Conservation (phyloP, 2,797 vertebrate genomes). For the Acanthis flammea region DNA sequence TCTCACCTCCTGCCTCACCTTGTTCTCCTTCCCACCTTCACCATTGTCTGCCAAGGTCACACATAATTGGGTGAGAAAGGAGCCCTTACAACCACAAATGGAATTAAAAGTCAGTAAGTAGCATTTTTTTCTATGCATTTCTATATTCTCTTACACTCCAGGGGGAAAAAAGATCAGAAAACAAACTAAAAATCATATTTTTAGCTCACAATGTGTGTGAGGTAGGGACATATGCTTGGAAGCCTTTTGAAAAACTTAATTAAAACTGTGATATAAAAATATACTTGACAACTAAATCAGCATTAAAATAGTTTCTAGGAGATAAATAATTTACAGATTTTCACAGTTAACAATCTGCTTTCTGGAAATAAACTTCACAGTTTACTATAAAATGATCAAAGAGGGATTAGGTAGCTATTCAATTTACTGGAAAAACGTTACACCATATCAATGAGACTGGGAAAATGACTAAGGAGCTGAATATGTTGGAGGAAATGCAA, state of each 20-base stretch:
- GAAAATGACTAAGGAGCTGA: slow-evolving; percentile 42
- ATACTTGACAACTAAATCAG: slow-evolving; percentile 52
- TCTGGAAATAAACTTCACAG: slow-evolving; percentile 67
- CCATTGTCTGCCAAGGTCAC: background rate
- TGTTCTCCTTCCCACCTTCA: background rate
- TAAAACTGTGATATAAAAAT: slow-evolving; percentile 36
- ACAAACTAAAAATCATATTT: background rate
- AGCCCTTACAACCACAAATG: background rate
- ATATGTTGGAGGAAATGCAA: slow-evolving; percentile 5
- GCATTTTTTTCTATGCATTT: background rate
- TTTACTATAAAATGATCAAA: slow-evolving; percentile 70
- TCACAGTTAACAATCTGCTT: slow-evolving; percentile 65
- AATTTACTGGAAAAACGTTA: slow-evolving; percentile 63
- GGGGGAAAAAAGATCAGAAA: background rate
- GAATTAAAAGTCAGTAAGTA: background rate
- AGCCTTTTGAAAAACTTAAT: slow-evolving; percentile 34
- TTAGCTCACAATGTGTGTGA: background rate
- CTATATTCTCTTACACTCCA: background rate
- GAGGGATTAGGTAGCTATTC: slow-evolving; percentile 70
- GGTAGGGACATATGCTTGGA: background rate
- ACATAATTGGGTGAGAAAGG: background rate
- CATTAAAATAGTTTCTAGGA: slow-evolving; percentile 61
- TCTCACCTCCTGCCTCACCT: background rate
- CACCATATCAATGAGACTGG: slow-evolving; percentile 46
- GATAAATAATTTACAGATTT: slow-evolving; percentile 66